Base-by-base conservation (phyloP, 1,140 invertebrate species). In the Catajapyx aquilonaris region DNA sequence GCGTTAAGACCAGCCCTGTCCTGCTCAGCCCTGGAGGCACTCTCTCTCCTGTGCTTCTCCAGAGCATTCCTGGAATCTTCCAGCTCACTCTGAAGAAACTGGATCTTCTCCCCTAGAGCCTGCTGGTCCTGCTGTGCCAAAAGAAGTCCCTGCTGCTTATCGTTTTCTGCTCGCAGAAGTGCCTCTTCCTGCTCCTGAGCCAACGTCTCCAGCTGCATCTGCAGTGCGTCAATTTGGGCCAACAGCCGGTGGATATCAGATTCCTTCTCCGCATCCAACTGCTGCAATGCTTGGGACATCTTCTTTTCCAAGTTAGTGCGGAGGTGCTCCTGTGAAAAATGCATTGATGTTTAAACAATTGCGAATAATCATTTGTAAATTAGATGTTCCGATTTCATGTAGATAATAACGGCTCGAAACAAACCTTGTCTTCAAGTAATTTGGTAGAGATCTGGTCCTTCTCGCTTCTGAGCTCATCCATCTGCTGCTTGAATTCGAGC, bases 131-230 rank as follows among this genome's bases (percentile, higher is more conserved):
- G 78, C 48, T 84, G 80, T 38, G 79, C 81, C 73, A 44, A 2
- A 50, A 46, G 52, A 31, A 86, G 57, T n/a, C 78, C 75, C 54
- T 86, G 80, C 44, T 86, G 81, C 48, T 85, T 85, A 46, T 86
- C 81, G 52, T 83, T 85, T 57, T 85, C 81, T 3, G 80, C 80
- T 19, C 81, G 56, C 2, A 84, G 53, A 46, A 86, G 62, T 1
- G 76, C 69, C 54, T 85, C 81, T 48, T 85, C 80, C 45, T 85
- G 79, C 48, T 85, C 79, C 47, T 83, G 69, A 44, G 73, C 71
- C 0, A 83, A 47, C 51, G 69, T 79, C 46, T 85, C 80, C 9
- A 80, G 67, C 21, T 78, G 69, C 2, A 68, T 65, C 41, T 81
- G 68, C 9, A 85, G 49, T n/a, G 69, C 66, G 39, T 74, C 72